These are phyloP conservation scores for Catharus bicknelli DNA, from an alignment of 2,113 vertebrate genomes.

Conservation along the genomic window DNA sequence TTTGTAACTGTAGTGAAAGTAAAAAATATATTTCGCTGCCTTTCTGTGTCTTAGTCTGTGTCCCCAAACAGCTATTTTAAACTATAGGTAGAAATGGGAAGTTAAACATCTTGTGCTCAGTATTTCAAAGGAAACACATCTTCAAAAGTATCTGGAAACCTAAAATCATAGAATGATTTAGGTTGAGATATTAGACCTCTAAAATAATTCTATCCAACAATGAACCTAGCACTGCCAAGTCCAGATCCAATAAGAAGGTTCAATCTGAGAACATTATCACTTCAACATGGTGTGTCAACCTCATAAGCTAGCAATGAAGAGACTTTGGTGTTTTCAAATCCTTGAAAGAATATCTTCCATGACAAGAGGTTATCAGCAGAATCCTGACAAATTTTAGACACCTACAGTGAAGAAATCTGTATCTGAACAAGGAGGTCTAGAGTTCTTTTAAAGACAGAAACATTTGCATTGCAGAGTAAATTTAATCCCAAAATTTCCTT, in stretches of 20 bases:
- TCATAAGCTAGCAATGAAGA: neutral
- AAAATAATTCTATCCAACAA: neutral
- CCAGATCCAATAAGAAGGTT: neutral
- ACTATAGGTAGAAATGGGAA: neutral
- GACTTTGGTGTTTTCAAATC: neutral
- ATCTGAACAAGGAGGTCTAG: neutral
- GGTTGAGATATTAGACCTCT: neutral
- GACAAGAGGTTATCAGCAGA: neutral
- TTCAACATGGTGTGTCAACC: fast-evolving
- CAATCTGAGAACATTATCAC: neutral
- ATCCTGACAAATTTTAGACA: neutral
- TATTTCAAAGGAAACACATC: neutral
- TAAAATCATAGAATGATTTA: neutral
- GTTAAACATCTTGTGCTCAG: neutral
- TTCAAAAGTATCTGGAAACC: neutral
- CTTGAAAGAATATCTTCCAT: neutral
- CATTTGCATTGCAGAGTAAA: neutral
- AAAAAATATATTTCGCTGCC: neutral
- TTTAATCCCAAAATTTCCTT: neutral
- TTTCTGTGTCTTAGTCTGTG: neutral
- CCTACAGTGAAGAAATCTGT: neutral
- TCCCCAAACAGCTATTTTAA: neutral
- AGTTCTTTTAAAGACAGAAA: neutral
- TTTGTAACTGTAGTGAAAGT: neutral
- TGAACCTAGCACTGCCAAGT: neutral